Percentiles rank a stretch among this genome's conserved stretches.
phyloP scores from a whole-genome alignment of 2,113 vertebrate species.

The Pogona vitticeps region DNA sequence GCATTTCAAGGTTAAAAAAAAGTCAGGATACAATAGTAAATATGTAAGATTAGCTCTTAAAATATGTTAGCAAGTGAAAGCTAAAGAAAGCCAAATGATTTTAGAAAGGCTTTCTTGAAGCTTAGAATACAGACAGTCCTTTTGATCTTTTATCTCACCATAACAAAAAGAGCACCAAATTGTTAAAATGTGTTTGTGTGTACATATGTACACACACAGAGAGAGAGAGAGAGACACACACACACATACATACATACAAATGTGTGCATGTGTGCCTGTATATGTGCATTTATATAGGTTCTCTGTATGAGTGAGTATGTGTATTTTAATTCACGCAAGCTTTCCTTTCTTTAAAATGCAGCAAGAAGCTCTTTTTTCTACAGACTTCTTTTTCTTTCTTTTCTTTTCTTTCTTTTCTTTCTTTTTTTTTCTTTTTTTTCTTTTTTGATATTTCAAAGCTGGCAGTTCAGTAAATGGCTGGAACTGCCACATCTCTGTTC shows the following conservation, averaged over 20 bases:
- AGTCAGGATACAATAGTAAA: constrained; percentile 85
- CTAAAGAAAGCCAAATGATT: constrained; percentile 84
- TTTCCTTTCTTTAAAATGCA: constrained; percentile 94
- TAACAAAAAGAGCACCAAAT: constrained; percentile 82
- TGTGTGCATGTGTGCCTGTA: background rate
- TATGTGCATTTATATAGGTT: constrained; percentile 5
- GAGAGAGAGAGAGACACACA: no score
- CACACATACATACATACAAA: background rate
- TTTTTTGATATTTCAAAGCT: constrained; percentile 99
- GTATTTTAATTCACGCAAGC: constrained; percentile 82
- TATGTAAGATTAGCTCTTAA: constrained; percentile 87
- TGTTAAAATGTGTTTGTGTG: constrained; percentile 56
- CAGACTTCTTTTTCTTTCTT: constrained; percentile 91
- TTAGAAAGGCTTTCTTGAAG: constrained; percentile 89
- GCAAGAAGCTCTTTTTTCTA: constrained; percentile 81
- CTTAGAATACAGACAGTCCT: constrained; percentile 89
- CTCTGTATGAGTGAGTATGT: constrained; percentile 15
- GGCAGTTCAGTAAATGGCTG: constrained; percentile 99
- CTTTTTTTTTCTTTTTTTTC: constrained; percentile 74
- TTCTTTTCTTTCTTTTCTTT: constrained; percentile 86
- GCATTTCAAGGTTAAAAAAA: constrained; percentile 93
- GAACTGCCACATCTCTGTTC: constrained; percentile 99
- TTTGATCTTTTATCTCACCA: constrained; percentile 91
- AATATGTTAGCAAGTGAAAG: constrained; percentile 81
- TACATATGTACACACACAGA: constrained; percentile 67